Conservation (phyloP, 92 coral and sea anemone species). For the Porites cylindrica region DNA sequence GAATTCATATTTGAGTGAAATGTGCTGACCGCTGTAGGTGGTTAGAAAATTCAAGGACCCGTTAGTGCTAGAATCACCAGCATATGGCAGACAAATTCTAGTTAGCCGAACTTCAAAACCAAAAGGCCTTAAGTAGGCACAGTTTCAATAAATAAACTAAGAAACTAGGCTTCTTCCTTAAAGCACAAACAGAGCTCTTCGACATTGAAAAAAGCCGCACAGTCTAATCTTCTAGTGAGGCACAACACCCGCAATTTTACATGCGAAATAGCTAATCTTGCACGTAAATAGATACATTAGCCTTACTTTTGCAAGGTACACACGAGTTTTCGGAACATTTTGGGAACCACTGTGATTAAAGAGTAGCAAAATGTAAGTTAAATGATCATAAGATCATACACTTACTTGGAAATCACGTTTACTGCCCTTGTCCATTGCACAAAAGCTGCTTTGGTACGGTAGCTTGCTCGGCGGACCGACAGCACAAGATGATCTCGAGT, state of each 20-base stretch:
- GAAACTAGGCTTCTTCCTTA: background rate
- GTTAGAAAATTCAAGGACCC: background rate
- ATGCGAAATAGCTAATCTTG: background rate
- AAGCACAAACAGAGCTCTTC: background rate
- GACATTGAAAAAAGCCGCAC: background rate
- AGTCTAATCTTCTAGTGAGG: background rate
- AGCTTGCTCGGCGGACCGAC: conserved; percentile 2
- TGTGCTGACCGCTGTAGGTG: background rate
- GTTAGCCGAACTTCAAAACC: background rate
- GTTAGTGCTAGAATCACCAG: background rate
- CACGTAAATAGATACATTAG: background rate
- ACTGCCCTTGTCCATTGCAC: conserved; percentile 6
- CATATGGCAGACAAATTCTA: background rate
- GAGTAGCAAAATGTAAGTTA: background rate
- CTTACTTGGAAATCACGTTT: conserved; percentile 17
- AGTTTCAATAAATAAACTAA: background rate
- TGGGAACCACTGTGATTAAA: background rate
- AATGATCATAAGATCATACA: background rate
- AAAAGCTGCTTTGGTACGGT: background rate
- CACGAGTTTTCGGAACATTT: background rate
- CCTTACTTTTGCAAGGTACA: background rate
- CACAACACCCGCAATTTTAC: background rate
- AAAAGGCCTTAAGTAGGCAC: background rate
- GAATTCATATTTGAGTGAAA: background rate
- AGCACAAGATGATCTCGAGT: conserved; percentile 5